Conservation (phyloP, 1,140 invertebrate species). For the Anastatus disparis region DNA sequence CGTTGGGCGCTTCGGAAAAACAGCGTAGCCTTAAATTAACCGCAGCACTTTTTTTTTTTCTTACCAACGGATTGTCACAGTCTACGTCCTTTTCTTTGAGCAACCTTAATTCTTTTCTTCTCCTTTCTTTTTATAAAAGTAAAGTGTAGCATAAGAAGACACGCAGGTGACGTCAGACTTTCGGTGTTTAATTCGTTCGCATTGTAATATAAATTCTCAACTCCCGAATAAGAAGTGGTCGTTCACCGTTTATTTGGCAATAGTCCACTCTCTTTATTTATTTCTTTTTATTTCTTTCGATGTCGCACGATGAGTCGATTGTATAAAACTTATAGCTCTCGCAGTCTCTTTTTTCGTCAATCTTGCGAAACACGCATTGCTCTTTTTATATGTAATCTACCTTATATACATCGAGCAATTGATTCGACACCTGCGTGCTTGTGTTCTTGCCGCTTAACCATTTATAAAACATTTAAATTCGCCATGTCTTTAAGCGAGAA, state of each 20-base stretch:
- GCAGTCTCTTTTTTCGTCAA: constrained; percentile 4
- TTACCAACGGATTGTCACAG: too few species aligned
- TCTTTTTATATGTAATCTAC: too few species aligned
- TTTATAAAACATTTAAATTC: constrained; percentile 12
- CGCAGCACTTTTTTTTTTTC: too few species aligned
- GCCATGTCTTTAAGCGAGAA: background rate
- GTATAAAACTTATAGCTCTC: too few species aligned
- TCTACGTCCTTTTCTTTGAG: too few species aligned
- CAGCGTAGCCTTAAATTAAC: constrained; percentile 17
- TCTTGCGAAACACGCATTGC: too few species aligned
- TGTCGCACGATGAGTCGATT: too few species aligned
- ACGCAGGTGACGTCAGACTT: background rate
- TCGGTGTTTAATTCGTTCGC: too few species aligned
- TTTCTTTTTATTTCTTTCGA: too few species aligned
- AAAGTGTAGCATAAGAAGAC: background rate
- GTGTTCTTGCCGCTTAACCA: too few species aligned
- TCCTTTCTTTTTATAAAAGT: background rate
- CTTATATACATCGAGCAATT: too few species aligned
- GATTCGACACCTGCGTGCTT: too few species aligned
- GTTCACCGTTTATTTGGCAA: background rate
- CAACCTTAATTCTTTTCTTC: background rate
- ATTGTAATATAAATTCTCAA: background rate
- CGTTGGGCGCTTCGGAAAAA: background rate
- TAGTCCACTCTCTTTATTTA: background rate
- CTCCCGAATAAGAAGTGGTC: background rate